Base-by-base conservation (phyloP, 92 coral and sea anemone species). In the Metridium senile region DNA sequence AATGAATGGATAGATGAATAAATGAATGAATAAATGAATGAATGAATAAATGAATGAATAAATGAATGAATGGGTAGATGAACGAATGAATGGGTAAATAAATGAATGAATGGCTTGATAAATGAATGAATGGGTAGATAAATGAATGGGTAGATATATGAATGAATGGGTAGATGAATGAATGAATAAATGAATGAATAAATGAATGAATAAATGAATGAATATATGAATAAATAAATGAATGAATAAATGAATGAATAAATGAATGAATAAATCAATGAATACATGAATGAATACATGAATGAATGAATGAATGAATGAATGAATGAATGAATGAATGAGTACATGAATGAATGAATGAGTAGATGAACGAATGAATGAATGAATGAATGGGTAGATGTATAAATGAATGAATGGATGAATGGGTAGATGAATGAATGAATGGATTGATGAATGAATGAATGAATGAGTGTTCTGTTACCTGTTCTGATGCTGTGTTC, bases 401-500 rank as follows among this genome's bases (percentile, higher is more conserved):
- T n/a, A n/a, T n/a, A n/a, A 39, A 6, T 39, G 49, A 39, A 6
- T 39, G 49, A 39, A 6, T 39, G 49, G 13, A 6, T 39, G 6
- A 39, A 6, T 39, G 13, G 49, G 8, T 39, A 13, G 13, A 6
- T 6, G 8, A 39, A 39, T n/a, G 33, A 68, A 33, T 68, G 28
- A 71, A 31, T 29, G 8, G 27, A 51, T 27, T 21, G 52, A 73
- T 0, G 17, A 73, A 0, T 47, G 59, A 18, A 70, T 70, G 52
- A 25, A 11, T 0, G 2, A 32, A 8, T 11, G 7, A 29, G 25
- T 13, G 65, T 29, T 10, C 16, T 30, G 23, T 11, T 74, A 92
- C 97, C 97, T 77, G 93, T 85, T 75, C 52, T 65, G 28, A 92
- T 92, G 62, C 93, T 80, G 45, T 92, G 87, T 56, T 82, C 43